Conservation (phyloP, 2,113 vertebrate species). For the Stigmatopora nigra region DNA sequence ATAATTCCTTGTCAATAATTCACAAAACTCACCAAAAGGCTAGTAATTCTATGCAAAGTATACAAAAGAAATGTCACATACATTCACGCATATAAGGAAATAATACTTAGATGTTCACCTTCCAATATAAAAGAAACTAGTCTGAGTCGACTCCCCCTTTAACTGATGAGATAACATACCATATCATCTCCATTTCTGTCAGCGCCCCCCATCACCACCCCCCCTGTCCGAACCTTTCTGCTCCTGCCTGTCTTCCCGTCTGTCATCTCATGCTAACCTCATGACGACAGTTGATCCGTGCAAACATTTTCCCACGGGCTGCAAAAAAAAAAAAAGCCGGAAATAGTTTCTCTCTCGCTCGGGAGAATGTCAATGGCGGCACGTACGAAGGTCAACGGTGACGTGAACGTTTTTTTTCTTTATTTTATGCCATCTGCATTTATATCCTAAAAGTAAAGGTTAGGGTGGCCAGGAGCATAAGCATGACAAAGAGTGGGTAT, state of each 20-base stretch:
- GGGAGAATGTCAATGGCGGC: not conserved
- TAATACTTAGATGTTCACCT: not conserved
- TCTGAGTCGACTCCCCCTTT: not conserved
- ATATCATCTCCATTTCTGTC: not conserved
- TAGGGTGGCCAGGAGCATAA: slow-evolving; percentile 10
- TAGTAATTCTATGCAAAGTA: too few relatives aligned
- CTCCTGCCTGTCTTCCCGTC: not conserved
- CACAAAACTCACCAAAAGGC: too few relatives aligned
- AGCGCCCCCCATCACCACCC: too few relatives aligned
- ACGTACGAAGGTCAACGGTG: not conserved
- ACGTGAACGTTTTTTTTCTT: not conserved
- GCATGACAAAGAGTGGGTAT: not conserved
- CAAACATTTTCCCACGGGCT: slow-evolving; percentile 5
- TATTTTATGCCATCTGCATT: slow-evolving; percentile 4
- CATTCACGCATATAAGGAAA: not conserved
- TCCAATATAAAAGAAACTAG: not conserved
- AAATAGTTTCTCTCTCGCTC: not conserved
- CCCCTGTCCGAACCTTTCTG: not conserved
- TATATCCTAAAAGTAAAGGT: slow-evolving; percentile 40
- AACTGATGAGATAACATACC: not conserved
- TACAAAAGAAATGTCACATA: too few relatives aligned
- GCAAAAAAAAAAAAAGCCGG: not conserved
- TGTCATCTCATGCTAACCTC: slow-evolving; percentile 1
- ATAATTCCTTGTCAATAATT: too few relatives aligned
- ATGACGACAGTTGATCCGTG: not conserved